Evolutionary conservation across 2,888 invertebrate genomes (phyloP), one percentile per base, ranked within the genome.

Genomic region (Lasioglossum calceatum): DNA sequence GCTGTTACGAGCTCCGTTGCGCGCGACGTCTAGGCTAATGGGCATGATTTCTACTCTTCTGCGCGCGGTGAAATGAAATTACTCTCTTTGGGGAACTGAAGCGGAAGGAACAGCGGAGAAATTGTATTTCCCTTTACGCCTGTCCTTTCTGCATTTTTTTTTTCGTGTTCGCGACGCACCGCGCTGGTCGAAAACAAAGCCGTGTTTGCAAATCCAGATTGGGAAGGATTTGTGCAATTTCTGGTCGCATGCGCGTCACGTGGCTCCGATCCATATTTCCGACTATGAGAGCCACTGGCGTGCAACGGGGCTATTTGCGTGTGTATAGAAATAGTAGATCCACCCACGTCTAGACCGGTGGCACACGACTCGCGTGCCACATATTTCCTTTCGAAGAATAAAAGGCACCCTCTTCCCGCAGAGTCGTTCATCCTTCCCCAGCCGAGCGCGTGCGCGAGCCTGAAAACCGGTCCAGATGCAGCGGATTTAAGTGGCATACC

Each of bases 401-500:
- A 86, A 87, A 87, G 71, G 61, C 77, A 75, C 77, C 87, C 81
- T 87, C 91, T 81, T 87, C 83, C 82, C 77, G 71, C 81, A 50
- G 72, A 47, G 78, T 58, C 67, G 82, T 84, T 87, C 75, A 72
- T 85, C 77, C 82, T 85, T 79, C 84, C 79, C 83, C 74, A 75
- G 73, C 79, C 8, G 54, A 7, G 50, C 19, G 50, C 50, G 47
- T 79, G 84, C 78, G 82, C 74, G 77, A 16, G 74, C 80, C 77
- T 86, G 81, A 89, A 70, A 90, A 90, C 89, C 89, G 89, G 87
- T 89, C 87, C 89, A 84, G 85, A 88, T 86, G 86, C 77, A 87
- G 67, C 82, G 83, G 84, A 81, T 90, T 90, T 89, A 81, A 84
- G 83, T 90, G 90, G 91, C 89, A 88, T 82, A 88, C 82, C 89